Base-by-base conservation (phyloP, 2,888 invertebrate genomes). In the Helleia helle region DNA sequence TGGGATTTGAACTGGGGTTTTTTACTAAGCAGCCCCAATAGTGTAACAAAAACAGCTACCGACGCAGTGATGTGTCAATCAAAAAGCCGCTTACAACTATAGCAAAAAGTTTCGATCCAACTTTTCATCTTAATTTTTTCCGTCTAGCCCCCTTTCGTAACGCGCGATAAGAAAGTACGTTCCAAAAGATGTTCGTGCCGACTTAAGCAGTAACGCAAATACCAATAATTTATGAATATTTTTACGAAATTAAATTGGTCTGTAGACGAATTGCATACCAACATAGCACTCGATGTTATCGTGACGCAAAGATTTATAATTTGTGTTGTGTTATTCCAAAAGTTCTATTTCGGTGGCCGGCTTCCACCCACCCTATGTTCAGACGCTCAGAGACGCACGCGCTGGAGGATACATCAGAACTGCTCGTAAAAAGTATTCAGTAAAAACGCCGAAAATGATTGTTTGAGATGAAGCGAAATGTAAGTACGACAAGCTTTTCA, bases 271-370 rank as follows among this genome's bases (percentile, higher is more conserved):
- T 24, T 26, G 18, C 31, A 31, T 34, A 40, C 25, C 34, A 17
- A 31, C 31, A 34, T 18, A 34, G 72, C 54, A 70, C 76, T 73
- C 75, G 79, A 77, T 79, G 77, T 73, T 74, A 67, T 65, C 62
- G 70, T 81, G 83, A 83, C 83, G 83, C 71, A 72, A 69, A 65
- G 54, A 72, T 71, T n/a, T 75, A 77, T 80, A 79, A 77, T 79
- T 79, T 74, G 72, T 74, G 65, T 69, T 64, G 71, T 66, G 74
- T 76, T 81, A 80, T 83, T 83, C 77, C 79, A 75, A 81, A 81
- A 77, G 73, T 67, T 81, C 83, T 84, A 83, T 84, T 84, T 81
- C 71, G 65, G 83, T 74, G 54, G 70, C 66, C 62, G 65, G 65
- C 72, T 68, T 63, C 70, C 74, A 52, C 58, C 51, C 54, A 52